Base-by-base conservation (phyloP, 2,797 vertebrate genomes). In the Pristis pectinata region DNA sequence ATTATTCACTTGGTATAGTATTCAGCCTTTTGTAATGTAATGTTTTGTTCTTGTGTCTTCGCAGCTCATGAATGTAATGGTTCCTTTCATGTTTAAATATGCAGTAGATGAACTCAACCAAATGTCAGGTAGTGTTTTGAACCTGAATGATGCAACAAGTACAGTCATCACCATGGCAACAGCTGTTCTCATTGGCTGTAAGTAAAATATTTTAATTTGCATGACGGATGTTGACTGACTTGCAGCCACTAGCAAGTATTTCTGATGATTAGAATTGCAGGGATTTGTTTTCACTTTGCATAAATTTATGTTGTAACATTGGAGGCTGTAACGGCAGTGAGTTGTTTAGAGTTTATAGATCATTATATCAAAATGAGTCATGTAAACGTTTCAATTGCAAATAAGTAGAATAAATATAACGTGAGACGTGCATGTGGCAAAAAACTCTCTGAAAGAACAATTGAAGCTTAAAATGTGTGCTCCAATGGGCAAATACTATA, bases 21-120 rank as follows among this genome's bases (percentile, higher is more conserved):
- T 74, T 74, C 64, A 72, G 89, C 94, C 82, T 95, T 96, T 96
- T 95, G 94, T 80, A 94, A 94, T 95, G 94, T 80, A 94, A 94
- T 94, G 96, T 97, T 56, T 85, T 95, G 34, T 96, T 94, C 95
- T 96, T 95, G 96, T 95, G 2, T 95, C 64, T 96, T 97, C 97
- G 95, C 96, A 99, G 99, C 96, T 98, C 95, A 99, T 99, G 97
- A 99, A 99, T 96, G 98, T 99, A 95, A 95, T 96, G 96, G 98
- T 99, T 96, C 99, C 99, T 96, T 99, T 99, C 98, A 99, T 99
- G 99, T 99, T 99, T 98, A 99, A 99, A 97, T 99, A 99, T 96
- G 99, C 98, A 95, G 98, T 99, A 96, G 99, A 99, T 96, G 97
- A 95, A 97, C 98, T 99, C 96, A 99, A 99, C 98, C 98, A 99